Conservation (phyloP, 1,140 invertebrate genomes). For the Temnothorax curvispinosus region DNA sequence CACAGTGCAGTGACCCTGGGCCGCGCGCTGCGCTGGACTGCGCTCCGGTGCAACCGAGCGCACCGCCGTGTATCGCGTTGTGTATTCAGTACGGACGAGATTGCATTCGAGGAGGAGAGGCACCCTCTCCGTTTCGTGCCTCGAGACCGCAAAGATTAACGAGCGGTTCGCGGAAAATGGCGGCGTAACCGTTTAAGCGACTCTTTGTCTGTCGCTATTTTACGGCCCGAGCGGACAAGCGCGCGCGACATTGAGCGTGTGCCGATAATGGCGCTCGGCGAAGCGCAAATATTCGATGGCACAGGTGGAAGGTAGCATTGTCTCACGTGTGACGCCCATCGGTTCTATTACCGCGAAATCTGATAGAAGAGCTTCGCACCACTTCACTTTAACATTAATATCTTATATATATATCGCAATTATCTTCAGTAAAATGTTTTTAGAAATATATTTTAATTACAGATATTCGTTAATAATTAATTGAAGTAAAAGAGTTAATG, state of each 20-base stretch:
- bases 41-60: conserved; percentile 66
- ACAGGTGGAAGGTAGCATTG: background rate
- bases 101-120: conserved; percentile 44
- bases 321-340: background rate
- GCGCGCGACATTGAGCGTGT: background rate
- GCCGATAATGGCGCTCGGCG: conserved; percentile 1
- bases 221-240: background rate
- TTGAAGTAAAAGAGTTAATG: conserved; percentile 7
- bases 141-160: conserved; percentile 69
- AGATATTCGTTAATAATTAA: background rate
- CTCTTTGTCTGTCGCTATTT: conserved; percentile 47
- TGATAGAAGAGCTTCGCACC: no score
- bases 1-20: conserved; percentile 70
- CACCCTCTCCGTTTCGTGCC: conserved; percentile 43
- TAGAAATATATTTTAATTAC: background rate
- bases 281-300: background rate
- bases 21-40: conserved; percentile 1
- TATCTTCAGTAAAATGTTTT: background rate
- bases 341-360: background rate
- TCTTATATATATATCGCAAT: background rate
- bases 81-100: conserved; percentile 65
- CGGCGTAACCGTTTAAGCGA: conserved; percentile 59
- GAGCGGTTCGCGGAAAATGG: conserved; percentile 71
- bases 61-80: conserved; percentile 61
- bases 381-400: background rate